Conservation (phyloP, 2,797 vertebrate species). For the Passerculus sandwichensis region DNA sequence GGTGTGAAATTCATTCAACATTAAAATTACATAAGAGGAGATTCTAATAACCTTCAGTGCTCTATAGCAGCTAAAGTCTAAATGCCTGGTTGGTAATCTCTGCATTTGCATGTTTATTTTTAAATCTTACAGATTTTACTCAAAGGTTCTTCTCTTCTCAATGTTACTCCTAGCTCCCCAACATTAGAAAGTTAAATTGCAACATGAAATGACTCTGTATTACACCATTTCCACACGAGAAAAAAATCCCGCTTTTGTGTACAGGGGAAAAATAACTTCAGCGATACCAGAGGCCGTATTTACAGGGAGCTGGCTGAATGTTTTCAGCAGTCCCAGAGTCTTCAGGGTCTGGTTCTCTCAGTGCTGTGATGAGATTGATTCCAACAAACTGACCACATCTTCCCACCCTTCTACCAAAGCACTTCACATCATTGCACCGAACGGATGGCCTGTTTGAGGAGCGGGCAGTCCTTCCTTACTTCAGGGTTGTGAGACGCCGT, state of each 20-base stretch:
- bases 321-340: neutral
- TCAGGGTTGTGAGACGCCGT: slow-evolving; percentile 98
- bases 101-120: neutral
- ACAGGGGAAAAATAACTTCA: neutral
- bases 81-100: neutral
- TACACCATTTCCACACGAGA: neutral
- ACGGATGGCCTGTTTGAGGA: fast-evolving
- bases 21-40: neutral
- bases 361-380: neutral
- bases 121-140: neutral
- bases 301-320: neutral
- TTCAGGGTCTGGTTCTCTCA: neutral
- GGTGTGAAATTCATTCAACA: neutral
- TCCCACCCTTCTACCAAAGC: neutral
- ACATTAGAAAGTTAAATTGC: neutral
- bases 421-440: neutral
- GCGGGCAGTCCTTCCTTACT: slow-evolving; percentile 70
- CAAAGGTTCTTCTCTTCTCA: neutral
- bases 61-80: neutral
- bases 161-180: neutral
- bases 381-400: neutral
- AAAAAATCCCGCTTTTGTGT: fast-evolving
- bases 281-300: fast-evolving
- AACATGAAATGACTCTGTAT: neutral
- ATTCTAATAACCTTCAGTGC: neutral